Percentiles rank a stretch among this genome's conserved stretches.
phyloP scores from a whole-genome alignment of 2,888 invertebrate species.

The Neoascia interrupta region DNA sequence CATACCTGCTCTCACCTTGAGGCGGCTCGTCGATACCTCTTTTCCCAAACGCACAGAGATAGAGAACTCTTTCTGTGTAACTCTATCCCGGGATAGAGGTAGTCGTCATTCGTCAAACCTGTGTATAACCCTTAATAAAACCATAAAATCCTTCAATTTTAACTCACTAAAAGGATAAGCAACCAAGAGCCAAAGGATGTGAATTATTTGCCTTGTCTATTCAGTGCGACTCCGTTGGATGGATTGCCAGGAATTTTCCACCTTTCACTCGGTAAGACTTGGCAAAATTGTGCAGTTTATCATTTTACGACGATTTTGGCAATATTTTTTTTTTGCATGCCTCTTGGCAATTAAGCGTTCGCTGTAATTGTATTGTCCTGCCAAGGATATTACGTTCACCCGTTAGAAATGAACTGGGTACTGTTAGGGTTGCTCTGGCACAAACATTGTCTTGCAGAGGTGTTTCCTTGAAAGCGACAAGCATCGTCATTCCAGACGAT shows the following conservation, averaged over 20 bases:
- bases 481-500: conserved; percentile 4
- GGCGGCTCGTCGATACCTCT: conserved; percentile 48
- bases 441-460: conserved; percentile 13
- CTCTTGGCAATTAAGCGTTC: conserved; percentile 46
- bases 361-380: conserved; percentile 28
- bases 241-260: conserved; percentile 34
- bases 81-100: conserved; percentile 60
- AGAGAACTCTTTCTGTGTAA: conserved; percentile 64
- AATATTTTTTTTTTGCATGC: conserved; percentile 31
- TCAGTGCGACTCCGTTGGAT: conserved; percentile 12
- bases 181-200: conserved; percentile 41
- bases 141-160: conserved; percentile 77
- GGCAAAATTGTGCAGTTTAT: conserved; percentile 62
- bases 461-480: conserved; percentile 33
- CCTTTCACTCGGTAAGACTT: conserved; percentile 25
- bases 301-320: conserved; percentile 62
- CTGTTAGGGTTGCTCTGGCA: conserved; percentile 37
- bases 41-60: conserved; percentile 8
- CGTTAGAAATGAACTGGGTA: conserved; percentile 59
- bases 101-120: conserved; percentile 30
- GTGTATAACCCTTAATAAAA: conserved; percentile 78
- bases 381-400: conserved; percentile 66
- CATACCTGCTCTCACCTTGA: conserved; percentile 43
- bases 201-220: conserved; percentile 14
- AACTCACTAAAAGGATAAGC: conserved; percentile 51